These are phyloP conservation scores for Noctua pronuba DNA, from an alignment of 2,888 invertebrate species.

Conservation along the genomic window DNA sequence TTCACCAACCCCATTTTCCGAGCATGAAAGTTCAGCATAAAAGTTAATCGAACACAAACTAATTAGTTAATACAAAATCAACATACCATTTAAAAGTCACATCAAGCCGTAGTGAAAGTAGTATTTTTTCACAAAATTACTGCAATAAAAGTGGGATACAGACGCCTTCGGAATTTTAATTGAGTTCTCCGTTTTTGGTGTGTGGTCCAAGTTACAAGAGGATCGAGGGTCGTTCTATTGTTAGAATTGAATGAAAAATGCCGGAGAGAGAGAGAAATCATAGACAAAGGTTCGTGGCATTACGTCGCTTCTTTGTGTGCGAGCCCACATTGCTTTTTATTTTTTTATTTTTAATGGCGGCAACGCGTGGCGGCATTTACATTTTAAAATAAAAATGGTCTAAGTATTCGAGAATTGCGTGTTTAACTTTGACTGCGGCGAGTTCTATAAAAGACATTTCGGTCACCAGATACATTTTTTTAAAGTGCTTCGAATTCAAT, in stretches of 20 bases:
- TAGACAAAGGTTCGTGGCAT: slow-evolving; percentile 42
- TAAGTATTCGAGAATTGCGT: slow-evolving; percentile 29
- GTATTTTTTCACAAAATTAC: slow-evolving; percentile 81
- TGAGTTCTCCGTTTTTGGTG: slow-evolving; percentile 77
- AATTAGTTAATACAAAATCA: slow-evolving; percentile 69
- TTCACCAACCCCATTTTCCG: slow-evolving; percentile 20
- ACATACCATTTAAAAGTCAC: slow-evolving; percentile 63
- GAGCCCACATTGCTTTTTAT: slow-evolving; percentile 29
- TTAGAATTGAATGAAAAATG: slow-evolving; percentile 41
- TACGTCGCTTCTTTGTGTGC: slow-evolving; percentile 36
- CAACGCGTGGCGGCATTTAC: slow-evolving; percentile 19
- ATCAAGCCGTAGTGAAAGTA: slow-evolving; percentile 61
- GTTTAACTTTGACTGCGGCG: background rate
- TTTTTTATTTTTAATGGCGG: slow-evolving; percentile 33
- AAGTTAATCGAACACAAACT: slow-evolving; percentile 48
- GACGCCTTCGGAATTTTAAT: slow-evolving; percentile 84
- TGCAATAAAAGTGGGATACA: slow-evolving; percentile 78
- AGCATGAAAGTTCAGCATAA: slow-evolving; percentile 38
- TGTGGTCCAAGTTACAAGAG: slow-evolving; percentile 59
- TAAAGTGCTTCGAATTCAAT: slow-evolving; percentile 6
- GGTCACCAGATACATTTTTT: background rate
- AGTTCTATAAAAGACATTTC: slow-evolving; percentile 20
- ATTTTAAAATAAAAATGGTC: slow-evolving; percentile 31
- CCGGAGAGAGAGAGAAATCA: slow-evolving; percentile 7
- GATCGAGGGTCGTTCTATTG: slow-evolving; percentile 7